These are phyloP conservation scores for Arion vulgaris DNA, from an alignment of 1,140 invertebrate species.

Conservation along the genomic window DNA sequence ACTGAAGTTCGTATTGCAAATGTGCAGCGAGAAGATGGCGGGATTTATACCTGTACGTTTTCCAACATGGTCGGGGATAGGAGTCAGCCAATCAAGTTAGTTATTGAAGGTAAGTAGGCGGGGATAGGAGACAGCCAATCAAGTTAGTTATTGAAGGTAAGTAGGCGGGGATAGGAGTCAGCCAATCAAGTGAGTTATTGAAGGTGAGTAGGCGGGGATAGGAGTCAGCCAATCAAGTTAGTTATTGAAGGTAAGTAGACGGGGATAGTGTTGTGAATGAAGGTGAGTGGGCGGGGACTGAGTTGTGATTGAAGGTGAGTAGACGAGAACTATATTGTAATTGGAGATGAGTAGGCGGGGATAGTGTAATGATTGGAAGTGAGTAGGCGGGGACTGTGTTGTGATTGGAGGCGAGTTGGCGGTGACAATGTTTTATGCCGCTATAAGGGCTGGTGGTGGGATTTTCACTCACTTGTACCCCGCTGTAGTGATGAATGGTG, in stretches of 20 bases:
- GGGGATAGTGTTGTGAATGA: too few relatives aligned
- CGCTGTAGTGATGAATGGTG: too few relatives aligned
- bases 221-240: conserved; percentile 92
- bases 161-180: conserved; percentile 88
- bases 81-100: conserved; percentile 92
- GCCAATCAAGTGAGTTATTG: conserved; percentile 93
- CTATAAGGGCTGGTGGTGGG: too few relatives aligned
- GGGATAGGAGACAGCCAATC: conserved; percentile 92
- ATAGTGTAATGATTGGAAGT: too few relatives aligned
- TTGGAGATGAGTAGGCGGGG: too few relatives aligned
- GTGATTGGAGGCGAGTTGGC: too few relatives aligned
- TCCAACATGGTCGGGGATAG: conserved; percentile 95
- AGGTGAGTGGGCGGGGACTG: too few relatives aligned
- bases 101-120: conserved; percentile 88
- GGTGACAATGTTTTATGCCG: too few relatives aligned
- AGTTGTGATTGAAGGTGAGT: too few relatives aligned
- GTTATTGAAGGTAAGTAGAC: conserved; percentile 88
- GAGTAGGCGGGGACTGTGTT: too few relatives aligned
- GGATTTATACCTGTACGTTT: conserved; percentile 94
- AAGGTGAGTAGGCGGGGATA: conserved; percentile 87
- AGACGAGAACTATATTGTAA: too few relatives aligned
- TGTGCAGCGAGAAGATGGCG: conserved; percentile 92
- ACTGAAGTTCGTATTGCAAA: conserved; percentile 80
- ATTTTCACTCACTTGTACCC: too few relatives aligned
- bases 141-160: conserved; percentile 94